These are phyloP conservation scores for Pangasius mekongensis DNA, from an alignment of 2,797 vertebrate species.

Conservation along the genomic window DNA sequence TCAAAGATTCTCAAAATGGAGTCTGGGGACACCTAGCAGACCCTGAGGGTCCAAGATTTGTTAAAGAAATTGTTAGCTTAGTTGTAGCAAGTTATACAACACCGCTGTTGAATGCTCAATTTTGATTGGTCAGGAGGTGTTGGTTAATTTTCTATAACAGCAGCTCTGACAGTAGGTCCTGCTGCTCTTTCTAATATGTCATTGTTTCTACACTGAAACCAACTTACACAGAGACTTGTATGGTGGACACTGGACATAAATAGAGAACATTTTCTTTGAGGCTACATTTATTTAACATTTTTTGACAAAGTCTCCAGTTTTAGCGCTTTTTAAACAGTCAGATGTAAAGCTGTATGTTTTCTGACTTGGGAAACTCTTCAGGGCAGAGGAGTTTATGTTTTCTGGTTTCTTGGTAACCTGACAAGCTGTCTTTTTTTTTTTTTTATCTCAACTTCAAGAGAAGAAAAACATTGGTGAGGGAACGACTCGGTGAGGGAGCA, in stretches of 20 bases:
- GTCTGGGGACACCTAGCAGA: background rate
- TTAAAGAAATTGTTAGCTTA: background rate
- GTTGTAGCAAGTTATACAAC: background rate
- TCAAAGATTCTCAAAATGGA: too few species aligned
- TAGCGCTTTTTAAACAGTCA: background rate
- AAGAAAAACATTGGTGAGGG: background rate
- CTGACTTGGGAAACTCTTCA: background rate
- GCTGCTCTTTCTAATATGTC: background rate
- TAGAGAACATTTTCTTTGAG: too few species aligned
- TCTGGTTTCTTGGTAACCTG: background rate
- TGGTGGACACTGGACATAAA: too few species aligned
- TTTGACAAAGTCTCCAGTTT: background rate
- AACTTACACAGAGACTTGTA: too few species aligned
- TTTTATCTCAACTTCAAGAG: too few species aligned
- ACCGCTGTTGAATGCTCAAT: background rate
- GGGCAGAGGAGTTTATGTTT: background rate
- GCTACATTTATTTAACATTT: too few species aligned
- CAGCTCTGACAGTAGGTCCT: background rate
- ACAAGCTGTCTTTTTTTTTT: too few species aligned
- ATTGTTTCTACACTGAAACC: background rate
- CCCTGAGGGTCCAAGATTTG: too few species aligned
- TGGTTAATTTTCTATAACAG: background rate
- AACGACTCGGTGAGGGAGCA: background rate
- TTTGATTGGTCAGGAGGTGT: background rate
- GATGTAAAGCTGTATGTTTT: background rate